These are phyloP conservation scores for Drosophila rufa DNA, from an alignment of 1,140 invertebrate species.

Conservation along the genomic window DNA sequence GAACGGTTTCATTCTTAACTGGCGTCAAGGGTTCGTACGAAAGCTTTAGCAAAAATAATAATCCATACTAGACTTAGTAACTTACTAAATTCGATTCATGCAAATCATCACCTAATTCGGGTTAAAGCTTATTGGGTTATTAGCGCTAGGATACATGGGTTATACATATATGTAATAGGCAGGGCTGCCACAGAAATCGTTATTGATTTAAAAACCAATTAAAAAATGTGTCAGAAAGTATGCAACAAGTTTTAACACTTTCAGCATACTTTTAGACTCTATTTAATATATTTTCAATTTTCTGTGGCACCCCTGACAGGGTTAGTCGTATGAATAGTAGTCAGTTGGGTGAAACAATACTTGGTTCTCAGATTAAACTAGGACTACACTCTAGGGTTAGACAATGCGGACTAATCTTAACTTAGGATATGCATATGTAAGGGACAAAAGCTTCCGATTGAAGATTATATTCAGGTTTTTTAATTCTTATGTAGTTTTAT, in stretches of 20 bases:
- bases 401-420: slow-evolving; percentile 54
- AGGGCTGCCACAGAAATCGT: neutral
- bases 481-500: slow-evolving; percentile 33
- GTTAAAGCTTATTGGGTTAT: slow-evolving; percentile 52
- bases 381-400: slow-evolving; percentile 35
- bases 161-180: slow-evolving; percentile 2
- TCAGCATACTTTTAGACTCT: neutral
- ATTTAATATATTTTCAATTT: neutral
- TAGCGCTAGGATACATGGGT: slow-evolving; percentile 32
- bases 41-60: slow-evolving; percentile 59
- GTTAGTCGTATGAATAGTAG: slow-evolving; percentile 31
- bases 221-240: neutral
- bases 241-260: neutral
- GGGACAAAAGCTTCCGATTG: slow-evolving; percentile 21
- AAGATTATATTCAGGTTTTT: slow-evolving; percentile 21
- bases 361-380: slow-evolving; percentile 37
- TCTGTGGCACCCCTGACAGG: neutral
- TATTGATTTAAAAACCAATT: neutral
- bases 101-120: slow-evolving; percentile 44
- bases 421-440: slow-evolving; percentile 54
- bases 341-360: slow-evolving; percentile 28
- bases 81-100: slow-evolving; percentile 61
- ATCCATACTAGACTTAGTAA: slow-evolving; percentile 39
- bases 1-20: slow-evolving; percentile 57
- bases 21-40: slow-evolving; percentile 32